Evolutionary conservation across 2,113 vertebrate species (phyloP).

Genomic region (Muntiacus reevesi): DNA sequence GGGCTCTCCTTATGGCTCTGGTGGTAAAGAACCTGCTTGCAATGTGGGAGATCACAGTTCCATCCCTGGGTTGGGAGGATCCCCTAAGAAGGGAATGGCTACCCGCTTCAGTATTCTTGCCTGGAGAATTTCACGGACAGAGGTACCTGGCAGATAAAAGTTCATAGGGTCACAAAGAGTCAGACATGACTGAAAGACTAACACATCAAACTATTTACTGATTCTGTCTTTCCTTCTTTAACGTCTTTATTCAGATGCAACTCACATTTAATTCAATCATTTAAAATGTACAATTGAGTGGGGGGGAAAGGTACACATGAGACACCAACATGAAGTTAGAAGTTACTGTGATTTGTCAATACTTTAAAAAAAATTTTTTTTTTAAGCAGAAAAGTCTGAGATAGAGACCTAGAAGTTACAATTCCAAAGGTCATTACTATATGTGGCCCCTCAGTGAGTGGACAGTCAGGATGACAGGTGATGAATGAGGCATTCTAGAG

Average conservation of each 20-base stretch:
- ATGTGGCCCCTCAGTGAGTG: neutral
- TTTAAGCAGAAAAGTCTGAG: neutral
- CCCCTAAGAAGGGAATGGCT: neutral
- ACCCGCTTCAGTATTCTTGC: neutral
- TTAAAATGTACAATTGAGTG: neutral
- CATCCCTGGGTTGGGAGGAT: neutral
- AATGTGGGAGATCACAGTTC: rapidly evolving
- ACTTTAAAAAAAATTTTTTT: neutral
- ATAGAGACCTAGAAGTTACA: neutral
- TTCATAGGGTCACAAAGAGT: neutral
- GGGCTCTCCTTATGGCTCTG: neutral
- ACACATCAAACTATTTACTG: neutral
- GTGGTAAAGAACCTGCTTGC: neutral
- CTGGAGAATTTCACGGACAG: neutral
- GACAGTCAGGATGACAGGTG: neutral
- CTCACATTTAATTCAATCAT: neutral
- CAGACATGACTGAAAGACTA: neutral
- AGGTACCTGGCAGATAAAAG: neutral
- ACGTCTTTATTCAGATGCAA: neutral
- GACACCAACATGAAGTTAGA: neutral
- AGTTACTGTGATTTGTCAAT: neutral
- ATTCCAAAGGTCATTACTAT: neutral
- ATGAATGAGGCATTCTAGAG: neutral
- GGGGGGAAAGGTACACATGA: neutral
- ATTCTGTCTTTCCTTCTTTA: neutral